Evolutionary conservation across 2,888 invertebrate species (phyloP), one percentile per base, ranked within the genome.

Genomic region (Syrista parreyssii): DNA sequence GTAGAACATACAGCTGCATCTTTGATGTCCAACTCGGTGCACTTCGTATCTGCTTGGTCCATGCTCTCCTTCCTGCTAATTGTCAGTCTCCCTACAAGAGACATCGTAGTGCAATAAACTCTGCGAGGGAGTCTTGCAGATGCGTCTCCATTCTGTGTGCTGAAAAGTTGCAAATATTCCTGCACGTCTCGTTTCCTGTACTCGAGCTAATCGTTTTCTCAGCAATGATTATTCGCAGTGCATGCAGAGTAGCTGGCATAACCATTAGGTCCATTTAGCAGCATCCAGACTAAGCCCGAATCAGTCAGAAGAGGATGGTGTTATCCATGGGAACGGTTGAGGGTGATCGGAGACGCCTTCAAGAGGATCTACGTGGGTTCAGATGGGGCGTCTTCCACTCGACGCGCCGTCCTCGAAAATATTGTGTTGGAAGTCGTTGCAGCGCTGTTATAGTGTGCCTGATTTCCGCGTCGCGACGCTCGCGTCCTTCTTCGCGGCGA

Each of bases 401-500:
- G 23, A 55, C 23, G 23, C 55, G 23, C 23, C 55, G 34, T 55
- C 23, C 55, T 55, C 55, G 55, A 9, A 23, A 55, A 23, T 55
- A 55, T 55, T 55, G 6, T 23, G 55, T 23, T 55, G 23, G 9
- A 55, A 55, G 55, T 55, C 55, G 55, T 55, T 55, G 23, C 55
- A 55, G 23, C 23, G 23, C 33, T n/a, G 31, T 75, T 73, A 83
- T 84, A 86, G 82, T 83, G 85, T 83, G 79, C 79, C 75, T 81
- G 83, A 81, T 83, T 83, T 83, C 84, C 84, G 84, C 83, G 82
- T 86, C 82, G 85, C 83, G 84, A 84, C 84, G 84, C 71, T 75
- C 71, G 55, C 72, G 74, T 75, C 77, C 30, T 35, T 75, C 77
- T 73, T 75, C 76, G 71, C 69, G 74, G 74, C 72, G 76, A 73